Conservation (phyloP, 35 echinoderm and acorn worm species). For the Ophiothrix spiculata region DNA sequence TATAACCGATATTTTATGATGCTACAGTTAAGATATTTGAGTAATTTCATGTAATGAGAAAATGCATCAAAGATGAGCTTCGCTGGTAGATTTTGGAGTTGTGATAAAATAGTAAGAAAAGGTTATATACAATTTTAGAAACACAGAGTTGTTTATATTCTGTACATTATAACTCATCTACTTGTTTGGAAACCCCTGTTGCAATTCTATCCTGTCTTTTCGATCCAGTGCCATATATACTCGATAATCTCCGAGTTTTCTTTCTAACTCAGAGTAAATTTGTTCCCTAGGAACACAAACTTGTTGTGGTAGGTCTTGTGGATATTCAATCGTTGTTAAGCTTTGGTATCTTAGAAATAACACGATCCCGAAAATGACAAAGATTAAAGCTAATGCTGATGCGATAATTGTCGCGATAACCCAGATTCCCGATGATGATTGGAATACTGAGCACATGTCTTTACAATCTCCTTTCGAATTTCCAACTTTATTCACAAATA, state of each 20-base stretch:
- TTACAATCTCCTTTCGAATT: background rate
- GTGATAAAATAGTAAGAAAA: too few relatives aligned
- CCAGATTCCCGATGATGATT: background rate
- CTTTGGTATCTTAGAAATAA: background rate
- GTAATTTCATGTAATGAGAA: too few relatives aligned
- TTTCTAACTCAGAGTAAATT: background rate
- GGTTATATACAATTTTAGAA: too few relatives aligned
- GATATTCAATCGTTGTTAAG: background rate
- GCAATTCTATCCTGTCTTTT: background rate
- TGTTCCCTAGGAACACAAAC: background rate
- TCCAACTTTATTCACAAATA: background rate
- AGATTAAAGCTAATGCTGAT: background rate
- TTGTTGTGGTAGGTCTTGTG: background rate
- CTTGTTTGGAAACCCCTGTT: background rate
- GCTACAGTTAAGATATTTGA: too few relatives aligned
- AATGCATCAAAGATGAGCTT: too few relatives aligned
- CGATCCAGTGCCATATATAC: background rate
- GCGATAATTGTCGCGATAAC: background rate
- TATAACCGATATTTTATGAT: too few relatives aligned
- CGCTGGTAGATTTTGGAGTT: too few relatives aligned
- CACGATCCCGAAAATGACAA: background rate
- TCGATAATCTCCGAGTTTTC: background rate
- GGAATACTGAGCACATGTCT: background rate
- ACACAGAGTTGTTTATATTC: too few relatives aligned
- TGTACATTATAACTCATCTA: too few relatives aligned